These are phyloP conservation scores for Drosophila rellima DNA, from an alignment of 2,888 invertebrate genomes.

Conservation along the genomic window DNA sequence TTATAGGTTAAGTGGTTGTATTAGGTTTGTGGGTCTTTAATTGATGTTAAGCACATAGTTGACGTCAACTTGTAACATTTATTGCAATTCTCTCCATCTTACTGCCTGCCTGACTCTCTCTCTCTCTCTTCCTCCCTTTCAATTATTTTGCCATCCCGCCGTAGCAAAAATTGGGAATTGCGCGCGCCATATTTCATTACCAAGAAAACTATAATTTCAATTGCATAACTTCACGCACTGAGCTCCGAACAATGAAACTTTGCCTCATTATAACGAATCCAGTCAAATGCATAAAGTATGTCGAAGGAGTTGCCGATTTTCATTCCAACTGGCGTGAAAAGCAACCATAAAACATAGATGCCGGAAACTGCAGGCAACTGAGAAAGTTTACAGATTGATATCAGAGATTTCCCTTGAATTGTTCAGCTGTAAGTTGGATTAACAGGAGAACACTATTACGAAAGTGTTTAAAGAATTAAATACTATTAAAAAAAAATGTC, in stretches of 20 bases:
- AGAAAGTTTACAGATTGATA: slow-evolving; percentile 4
- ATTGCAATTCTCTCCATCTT: slow-evolving; percentile 26
- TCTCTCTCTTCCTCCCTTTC: not conserved
- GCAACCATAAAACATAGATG: slow-evolving; percentile 3
- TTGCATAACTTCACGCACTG: slow-evolving; percentile 39
- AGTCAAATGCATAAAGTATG: not conserved
- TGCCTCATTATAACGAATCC: slow-evolving; percentile 53
- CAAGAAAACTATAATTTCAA: slow-evolving; percentile 45
- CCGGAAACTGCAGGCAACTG: slow-evolving; percentile 7
- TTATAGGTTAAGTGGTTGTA: slow-evolving; percentile 74
- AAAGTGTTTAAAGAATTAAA: not conserved
- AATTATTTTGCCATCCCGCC: not conserved
- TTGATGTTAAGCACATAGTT: slow-evolving; percentile 75
- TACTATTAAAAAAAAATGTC: not conserved
- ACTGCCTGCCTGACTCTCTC: not conserved
- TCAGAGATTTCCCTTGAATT: not conserved
- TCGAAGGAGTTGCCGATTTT: slow-evolving; percentile 6
- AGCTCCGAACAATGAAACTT: slow-evolving; percentile 39
- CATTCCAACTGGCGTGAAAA: slow-evolving; percentile 18
- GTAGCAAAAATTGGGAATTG: slow-evolving; percentile 24
- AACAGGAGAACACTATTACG: not conserved
- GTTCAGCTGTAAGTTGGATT: slow-evolving; percentile 1
- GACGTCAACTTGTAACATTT: slow-evolving; percentile 49
- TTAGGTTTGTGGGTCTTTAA: slow-evolving; percentile 75
- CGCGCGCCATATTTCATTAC: slow-evolving; percentile 42